A percentile compares a stretch with the other conserved stretches of the same genome.
These are phyloP conservation scores for Polyploca ridens DNA, from an alignment of 2,888 invertebrate genomes.

Conservation along the genomic window DNA sequence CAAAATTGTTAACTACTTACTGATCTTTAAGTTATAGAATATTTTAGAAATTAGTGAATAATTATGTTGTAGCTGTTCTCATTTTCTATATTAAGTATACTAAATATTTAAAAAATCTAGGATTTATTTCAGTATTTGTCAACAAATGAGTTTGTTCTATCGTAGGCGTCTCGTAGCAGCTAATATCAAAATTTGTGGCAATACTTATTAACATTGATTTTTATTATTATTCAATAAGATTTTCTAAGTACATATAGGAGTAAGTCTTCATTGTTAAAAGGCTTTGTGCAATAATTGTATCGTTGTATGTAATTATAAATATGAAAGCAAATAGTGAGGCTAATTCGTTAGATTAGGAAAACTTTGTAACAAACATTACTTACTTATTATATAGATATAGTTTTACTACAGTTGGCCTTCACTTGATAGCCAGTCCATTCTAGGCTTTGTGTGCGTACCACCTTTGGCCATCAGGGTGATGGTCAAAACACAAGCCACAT, in stretches of 20 bases:
- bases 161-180: too few species aligned
- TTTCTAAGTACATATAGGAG: not conserved
- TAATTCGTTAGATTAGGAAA: conserved; percentile 31
- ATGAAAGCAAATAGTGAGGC: conserved; percentile 80
- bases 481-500: too few species aligned
- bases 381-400: not conserved
- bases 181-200: too few species aligned
- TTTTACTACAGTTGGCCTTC: not conserved
- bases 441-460: too few species aligned
- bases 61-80: not conserved
- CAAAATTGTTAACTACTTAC: not conserved
- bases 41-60: not conserved
- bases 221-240: not conserved
- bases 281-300: conserved; percentile 32
- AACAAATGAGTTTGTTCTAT: too few species aligned
- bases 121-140: too few species aligned
- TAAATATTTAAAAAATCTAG: too few species aligned
- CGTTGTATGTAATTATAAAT: conserved; percentile 25
- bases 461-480: too few species aligned
- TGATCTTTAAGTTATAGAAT: not conserved
- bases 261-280: not conserved
- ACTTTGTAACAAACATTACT: not conserved
- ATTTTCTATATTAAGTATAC: too few species aligned
- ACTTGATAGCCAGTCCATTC: too few species aligned
- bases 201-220: too few species aligned